These are phyloP conservation scores for Caenorhabditis tropicalis DNA, from an alignment of 1,140 invertebrate species.

Conservation along the genomic window DNA sequence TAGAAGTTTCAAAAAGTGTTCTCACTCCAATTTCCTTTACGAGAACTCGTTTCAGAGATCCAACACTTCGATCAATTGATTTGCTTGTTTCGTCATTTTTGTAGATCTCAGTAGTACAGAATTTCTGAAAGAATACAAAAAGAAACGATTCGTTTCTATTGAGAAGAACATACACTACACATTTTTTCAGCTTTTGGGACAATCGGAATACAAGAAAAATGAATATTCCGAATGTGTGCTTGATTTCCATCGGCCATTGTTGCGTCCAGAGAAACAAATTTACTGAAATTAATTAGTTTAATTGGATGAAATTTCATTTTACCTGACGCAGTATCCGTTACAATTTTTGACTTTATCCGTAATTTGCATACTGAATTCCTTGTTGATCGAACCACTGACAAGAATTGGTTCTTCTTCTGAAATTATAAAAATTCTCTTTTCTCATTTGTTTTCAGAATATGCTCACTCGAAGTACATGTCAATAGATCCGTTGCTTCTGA, in stretches of 20 bases:
- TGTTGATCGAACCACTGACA: slow-evolving; percentile 18
- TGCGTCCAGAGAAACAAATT: slow-evolving; percentile 9
- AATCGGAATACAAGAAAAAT: neutral
- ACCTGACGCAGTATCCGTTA: slow-evolving; percentile 21
- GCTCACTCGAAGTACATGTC: neutral
- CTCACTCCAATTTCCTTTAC: slow-evolving; percentile 21
- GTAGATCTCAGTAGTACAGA: slow-evolving; percentile 17
- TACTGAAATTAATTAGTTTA: neutral
- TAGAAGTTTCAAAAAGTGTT: no score
- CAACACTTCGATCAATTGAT: slow-evolving; percentile 7
- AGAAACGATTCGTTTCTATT: neutral
- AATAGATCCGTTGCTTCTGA: neutral
- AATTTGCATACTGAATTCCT: slow-evolving; percentile 15
- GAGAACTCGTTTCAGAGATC: slow-evolving; percentile 10
- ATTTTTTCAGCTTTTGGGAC: neutral
- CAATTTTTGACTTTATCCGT: slow-evolving; percentile 22
- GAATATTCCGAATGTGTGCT: slow-evolving; percentile 28
- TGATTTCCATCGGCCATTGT: slow-evolving; percentile 11
- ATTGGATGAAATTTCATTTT: neutral
- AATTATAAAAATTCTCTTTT: neutral
- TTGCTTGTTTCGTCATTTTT: neutral
- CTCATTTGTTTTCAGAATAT: neutral
- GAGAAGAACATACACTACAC: slow-evolving; percentile 5
- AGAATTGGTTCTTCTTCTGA: slow-evolving; percentile 24
- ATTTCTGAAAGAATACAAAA: neutral